Evolutionary conservation across 2,888 invertebrate species (phyloP).

Genomic region (Megaustenia siamemsis): DNA sequence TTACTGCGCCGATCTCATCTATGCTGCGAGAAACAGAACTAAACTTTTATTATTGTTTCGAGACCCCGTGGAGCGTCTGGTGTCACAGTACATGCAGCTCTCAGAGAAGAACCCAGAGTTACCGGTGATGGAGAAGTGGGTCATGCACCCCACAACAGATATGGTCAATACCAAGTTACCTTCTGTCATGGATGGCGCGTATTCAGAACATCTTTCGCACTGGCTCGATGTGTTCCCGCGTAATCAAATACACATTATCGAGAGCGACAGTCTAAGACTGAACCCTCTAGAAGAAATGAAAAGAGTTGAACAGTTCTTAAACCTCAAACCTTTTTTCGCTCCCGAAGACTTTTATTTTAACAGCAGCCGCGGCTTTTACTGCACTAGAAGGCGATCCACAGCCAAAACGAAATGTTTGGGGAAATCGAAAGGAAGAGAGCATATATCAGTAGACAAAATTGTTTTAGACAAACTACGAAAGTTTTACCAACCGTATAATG

Average conservation of each 20-base stretch:
- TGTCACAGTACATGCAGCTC: constrained; percentile 52
- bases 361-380: constrained; percentile 42
- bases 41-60: constrained; percentile 42
- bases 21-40: not conserved
- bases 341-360: constrained; percentile 44
- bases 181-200: constrained; percentile 28
- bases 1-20: constrained; percentile 16
- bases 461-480: constrained; percentile 4
- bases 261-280: constrained; percentile 28
- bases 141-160: not conserved
- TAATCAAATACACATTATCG: constrained; percentile 39
- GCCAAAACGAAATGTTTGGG: constrained; percentile 49
- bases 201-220: constrained; percentile 19
- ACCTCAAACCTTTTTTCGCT: constrained; percentile 17
- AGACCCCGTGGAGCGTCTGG: constrained; percentile 50
- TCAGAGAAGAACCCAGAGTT: constrained; percentile 20
- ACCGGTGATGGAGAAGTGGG: constrained; percentile 44
- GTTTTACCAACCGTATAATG: constrained; percentile 44
- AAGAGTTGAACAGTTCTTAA: constrained; percentile 40
- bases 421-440: constrained; percentile 44
- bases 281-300: constrained; percentile 44
- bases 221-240: constrained; percentile 43
- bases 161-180: constrained; percentile 6
- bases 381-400: constrained; percentile 25
- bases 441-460: constrained; percentile 6